These are phyloP conservation scores for Chauna torquata DNA, from an alignment of 2,113 vertebrate genomes.

Conservation along the genomic window DNA sequence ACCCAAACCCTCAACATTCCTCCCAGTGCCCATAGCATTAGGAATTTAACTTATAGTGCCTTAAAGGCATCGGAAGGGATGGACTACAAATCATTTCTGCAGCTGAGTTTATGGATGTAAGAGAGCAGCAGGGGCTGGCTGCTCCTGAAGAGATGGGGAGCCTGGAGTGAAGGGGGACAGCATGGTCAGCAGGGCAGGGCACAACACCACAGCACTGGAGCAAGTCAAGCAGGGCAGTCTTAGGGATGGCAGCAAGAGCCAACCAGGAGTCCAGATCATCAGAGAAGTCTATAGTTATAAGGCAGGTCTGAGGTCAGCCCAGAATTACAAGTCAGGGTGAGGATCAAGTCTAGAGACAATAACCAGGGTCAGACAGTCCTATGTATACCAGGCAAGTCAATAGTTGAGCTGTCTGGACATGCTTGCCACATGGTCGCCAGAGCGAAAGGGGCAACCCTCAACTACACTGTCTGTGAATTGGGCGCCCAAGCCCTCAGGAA, in stretches of 20 bases:
- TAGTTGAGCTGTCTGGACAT: background rate
- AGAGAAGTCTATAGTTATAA: background rate
- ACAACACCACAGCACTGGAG: background rate
- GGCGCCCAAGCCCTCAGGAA: background rate
- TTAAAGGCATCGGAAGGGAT: background rate
- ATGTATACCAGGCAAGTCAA: slow-evolving; percentile 4
- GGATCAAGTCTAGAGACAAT: background rate
- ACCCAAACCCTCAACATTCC: too few species aligned
- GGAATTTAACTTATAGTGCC: too few species aligned
- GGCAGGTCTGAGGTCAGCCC: background rate
- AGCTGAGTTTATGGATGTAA: background rate
- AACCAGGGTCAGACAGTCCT: background rate
- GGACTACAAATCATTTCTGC: background rate
- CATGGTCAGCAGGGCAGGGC: background rate
- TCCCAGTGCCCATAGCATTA: too few species aligned
- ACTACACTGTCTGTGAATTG: background rate
- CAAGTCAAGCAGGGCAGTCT: background rate
- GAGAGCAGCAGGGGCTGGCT: background rate
- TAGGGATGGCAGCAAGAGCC: background rate
- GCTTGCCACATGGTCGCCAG: background rate
- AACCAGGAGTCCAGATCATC: background rate
- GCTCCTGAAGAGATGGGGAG: background rate
- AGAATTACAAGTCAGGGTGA: background rate
- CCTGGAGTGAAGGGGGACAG: background rate
- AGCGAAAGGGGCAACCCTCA: background rate